phyloP scores from a whole-genome alignment of 2,888 invertebrate species.

The Torymus aiolomorphi region DNA sequence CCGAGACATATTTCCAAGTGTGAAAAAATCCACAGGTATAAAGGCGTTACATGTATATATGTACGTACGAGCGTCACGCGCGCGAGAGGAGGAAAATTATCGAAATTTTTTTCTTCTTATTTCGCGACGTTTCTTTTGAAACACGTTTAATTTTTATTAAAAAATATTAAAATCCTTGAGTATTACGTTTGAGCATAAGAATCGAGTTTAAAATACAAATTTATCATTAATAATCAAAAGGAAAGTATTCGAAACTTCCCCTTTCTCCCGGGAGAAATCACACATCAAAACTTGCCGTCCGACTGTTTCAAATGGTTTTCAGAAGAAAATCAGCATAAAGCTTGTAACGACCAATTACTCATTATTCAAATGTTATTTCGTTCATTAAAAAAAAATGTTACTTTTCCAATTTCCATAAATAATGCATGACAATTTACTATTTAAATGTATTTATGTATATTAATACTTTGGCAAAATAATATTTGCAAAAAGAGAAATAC shows the following conservation, averaged over 20 bases:
- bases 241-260: slow-evolving; percentile 40
- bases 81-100: slow-evolving; percentile 22
- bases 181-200: background rate
- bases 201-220: slow-evolving; percentile 16
- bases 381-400: too few relatives aligned
- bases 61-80: too few relatives aligned
- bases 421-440: too few relatives aligned
- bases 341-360: too few relatives aligned
- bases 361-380: too few relatives aligned
- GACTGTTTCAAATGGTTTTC: background rate
- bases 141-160: background rate
- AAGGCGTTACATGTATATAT: slow-evolving; percentile 10
- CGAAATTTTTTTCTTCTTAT: background rate
- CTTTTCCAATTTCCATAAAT: too few relatives aligned
- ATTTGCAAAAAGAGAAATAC: background rate
- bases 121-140: background rate
- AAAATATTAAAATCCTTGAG: background rate
- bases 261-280: slow-evolving; percentile 39
- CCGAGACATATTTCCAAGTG: slow-evolving; percentile 27
- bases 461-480: too few relatives aligned
- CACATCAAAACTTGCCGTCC: slow-evolving; percentile 8
- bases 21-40: background rate
- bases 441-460: too few relatives aligned
- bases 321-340: background rate
- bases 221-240: slow-evolving; percentile 34